Evolutionary conservation across 2,888 invertebrate species (phyloP), one percentile per base, ranked within the genome.

Genomic region (Rhodophaea formosa): DNA sequence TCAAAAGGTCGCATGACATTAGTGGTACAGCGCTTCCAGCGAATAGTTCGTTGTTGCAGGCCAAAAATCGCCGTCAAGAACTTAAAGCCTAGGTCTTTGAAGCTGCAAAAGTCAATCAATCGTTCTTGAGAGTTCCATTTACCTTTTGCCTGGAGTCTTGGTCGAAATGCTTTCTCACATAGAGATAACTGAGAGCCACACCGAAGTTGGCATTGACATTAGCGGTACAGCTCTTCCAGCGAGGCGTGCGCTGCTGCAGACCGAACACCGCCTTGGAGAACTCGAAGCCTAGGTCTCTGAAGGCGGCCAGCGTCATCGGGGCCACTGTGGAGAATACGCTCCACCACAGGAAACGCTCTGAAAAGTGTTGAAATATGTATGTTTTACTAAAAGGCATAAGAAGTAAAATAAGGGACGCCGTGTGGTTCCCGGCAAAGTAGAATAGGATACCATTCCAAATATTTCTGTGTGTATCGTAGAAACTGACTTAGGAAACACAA

Each of bases 321-420:
- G 94, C 93, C 51, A 94, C 88, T 12, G 93, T 92, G 8, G 94
- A 93, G 80, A 94, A 94, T 58, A 94, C 90, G 69, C 93, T 92
- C 96, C 96, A 96, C 92, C 95, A 94, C 17, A 95, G 79, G 83
- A 94, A 95, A 61, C 94, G 94, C 61, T 94, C 95, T 93, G 87
- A 42, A 47, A 45, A 10, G n/a, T 2, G 23, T 23, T 3, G 23
- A n/a, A n/a, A n/a, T n/a, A n/a, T n/a, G n/a, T n/a, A n/a, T n/a
- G n/a, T n/a, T n/a, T n/a, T n/a, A n/a, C n/a, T n/a, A n/a, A n/a
- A n/a, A n/a, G n/a, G n/a, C n/a, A n/a, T n/a, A n/a, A n/a, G n/a
- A n/a, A n/a, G n/a, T n/a, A n/a, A n/a, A n/a, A n/a, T n/a, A n/a
- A n/a, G n/a, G n/a, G n/a, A n/a, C n/a, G n/a, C n/a, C n/a, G n/a